Evolutionary conservation across 2,888 invertebrate genomes (phyloP).

Genomic region (Hypena proboscidalis): DNA sequence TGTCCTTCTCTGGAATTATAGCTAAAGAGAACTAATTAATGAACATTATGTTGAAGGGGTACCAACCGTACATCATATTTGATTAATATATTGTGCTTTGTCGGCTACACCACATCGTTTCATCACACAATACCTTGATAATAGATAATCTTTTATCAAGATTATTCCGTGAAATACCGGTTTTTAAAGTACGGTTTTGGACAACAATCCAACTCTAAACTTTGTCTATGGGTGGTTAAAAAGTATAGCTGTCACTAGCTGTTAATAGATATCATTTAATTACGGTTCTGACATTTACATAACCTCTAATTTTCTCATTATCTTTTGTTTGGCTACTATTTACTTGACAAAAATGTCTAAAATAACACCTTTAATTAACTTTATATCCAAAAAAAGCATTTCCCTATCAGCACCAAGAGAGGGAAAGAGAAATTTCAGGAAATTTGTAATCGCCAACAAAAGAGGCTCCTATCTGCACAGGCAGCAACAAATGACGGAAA

Average conservation of each 20-base stretch:
- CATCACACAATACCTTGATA: no score
- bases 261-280: no score
- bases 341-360: conserved; percentile 66
- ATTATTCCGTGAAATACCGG: conserved; percentile 16
- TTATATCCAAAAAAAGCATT: conserved; percentile 66
- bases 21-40: no score
- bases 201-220: not conserved
- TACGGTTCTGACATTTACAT: conserved; percentile 26
- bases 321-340: no score
- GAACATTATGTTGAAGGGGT: no score
- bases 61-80: no score
- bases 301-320: conserved; percentile 50
- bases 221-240: not conserved
- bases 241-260: conserved; percentile 1
- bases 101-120: no score
- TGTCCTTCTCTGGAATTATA: no score
- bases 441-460: conserved; percentile 91
- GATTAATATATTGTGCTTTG: no score
- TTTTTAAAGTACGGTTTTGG: not conserved
- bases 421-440: conserved; percentile 93
- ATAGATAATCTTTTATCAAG: no score
- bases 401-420: conserved; percentile 68
- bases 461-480: conserved; percentile 90
- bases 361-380: conserved; percentile 61
- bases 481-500: conserved; percentile 82